These are phyloP conservation scores for Trichonephila inaurata DNA, from an alignment of 1,140 invertebrate genomes.

Conservation along the genomic window DNA sequence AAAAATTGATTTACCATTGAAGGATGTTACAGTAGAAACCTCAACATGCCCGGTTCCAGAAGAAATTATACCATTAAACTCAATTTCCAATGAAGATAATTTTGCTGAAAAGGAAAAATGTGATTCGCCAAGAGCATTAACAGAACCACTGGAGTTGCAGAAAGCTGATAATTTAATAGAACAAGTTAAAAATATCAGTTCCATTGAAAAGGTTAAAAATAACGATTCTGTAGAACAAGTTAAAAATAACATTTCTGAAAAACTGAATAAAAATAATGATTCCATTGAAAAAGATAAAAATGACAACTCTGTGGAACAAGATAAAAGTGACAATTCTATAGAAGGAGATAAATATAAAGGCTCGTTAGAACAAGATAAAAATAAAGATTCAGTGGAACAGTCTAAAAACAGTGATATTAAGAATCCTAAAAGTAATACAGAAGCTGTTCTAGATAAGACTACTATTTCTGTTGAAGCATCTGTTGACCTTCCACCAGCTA, in stretches of 20 bases:
- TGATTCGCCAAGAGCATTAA: neutral
- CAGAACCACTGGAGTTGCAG: neutral
- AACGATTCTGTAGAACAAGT: no score
- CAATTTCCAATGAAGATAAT: neutral
- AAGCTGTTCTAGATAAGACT: neutral
- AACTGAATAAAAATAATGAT: no score
- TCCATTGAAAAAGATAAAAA: neutral
- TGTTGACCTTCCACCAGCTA: conserved; percentile 60
- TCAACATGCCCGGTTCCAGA: conserved; percentile 59
- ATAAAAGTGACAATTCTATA: no score
- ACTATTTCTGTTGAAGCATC: neutral
- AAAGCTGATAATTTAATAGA: neutral
- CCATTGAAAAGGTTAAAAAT: neutral
- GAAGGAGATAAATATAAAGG: no score
- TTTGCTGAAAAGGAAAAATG: neutral
- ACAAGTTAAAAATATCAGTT: no score
- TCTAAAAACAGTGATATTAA: neutral
- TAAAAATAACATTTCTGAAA: no score
- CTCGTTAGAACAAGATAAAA: no score
- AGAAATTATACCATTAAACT: conserved; percentile 65
- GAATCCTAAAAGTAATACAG: neutral
- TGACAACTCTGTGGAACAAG: neutral
- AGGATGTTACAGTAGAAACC: neutral
- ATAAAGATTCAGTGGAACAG: neutral
- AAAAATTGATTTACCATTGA: neutral